phyloP scores from a whole-genome alignment of 2,113 vertebrate species.

The Podarcis raffonei region DNA sequence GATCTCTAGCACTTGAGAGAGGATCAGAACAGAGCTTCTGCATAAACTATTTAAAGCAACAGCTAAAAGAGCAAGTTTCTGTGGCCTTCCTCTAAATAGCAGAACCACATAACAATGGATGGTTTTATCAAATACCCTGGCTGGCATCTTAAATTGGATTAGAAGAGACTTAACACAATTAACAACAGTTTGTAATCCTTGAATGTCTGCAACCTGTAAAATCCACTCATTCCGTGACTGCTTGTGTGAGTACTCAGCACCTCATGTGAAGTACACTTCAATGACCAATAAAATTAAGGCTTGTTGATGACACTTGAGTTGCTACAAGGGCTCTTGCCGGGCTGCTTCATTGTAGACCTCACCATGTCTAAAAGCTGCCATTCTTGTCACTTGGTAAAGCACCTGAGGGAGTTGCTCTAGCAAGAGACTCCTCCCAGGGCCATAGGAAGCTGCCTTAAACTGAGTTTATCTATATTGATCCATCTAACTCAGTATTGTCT shows the following conservation, averaged over 20 bases:
- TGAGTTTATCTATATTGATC: too few species aligned
- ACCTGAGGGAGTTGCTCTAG: background rate
- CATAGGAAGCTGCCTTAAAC: too few species aligned
- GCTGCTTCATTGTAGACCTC: background rate
- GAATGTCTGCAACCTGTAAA: background rate
- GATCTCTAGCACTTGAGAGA: background rate
- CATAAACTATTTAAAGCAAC: background rate
- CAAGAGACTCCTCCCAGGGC: background rate
- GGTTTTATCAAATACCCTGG: background rate
- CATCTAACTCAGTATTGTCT: too few species aligned
- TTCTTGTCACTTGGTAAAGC: constrained; percentile 1
- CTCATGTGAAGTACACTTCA: background rate
- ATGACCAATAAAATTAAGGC: constrained; percentile 2
- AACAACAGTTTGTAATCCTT: background rate
- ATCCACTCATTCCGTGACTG: background rate
- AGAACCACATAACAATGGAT: background rate
- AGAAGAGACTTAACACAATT: background rate
- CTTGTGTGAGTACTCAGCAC: background rate
- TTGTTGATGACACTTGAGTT: constrained; percentile 1
- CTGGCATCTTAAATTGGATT: background rate
- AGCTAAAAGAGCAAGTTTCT: background rate
- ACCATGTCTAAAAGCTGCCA: background rate
- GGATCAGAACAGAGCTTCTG: background rate
- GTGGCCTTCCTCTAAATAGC: background rate
- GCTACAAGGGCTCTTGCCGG: background rate